Evolutionary conservation across 1,140 invertebrate genomes (phyloP), one percentile per base, ranked within the genome.

Genomic region (Halyomorpha halys): DNA sequence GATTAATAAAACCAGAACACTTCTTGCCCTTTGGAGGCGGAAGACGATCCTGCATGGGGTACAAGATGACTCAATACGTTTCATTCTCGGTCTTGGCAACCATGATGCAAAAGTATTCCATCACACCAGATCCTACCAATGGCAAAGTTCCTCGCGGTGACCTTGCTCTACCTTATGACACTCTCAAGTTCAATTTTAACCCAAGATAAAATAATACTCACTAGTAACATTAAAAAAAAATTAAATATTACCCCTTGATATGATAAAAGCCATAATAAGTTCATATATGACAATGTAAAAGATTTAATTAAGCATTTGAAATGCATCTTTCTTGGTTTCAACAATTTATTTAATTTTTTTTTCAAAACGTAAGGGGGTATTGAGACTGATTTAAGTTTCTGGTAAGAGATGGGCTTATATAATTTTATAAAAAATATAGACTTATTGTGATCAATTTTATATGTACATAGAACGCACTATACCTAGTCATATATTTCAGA

Each of bases 11-110:
- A 47, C 76, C 78, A 4, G 77, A 86, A 1, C 82, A 90, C 72
- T 94, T 92, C 70, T 76, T 94, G 19, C 91, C 91, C 0, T 94
- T 94, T 75, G 89, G 89, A 67, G 89, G 87, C 34, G 88, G 91
- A 0, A 85, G 89, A 67, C 78, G 92, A 14, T 89, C 89, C 0
- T 95, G 92, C 72, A 86, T 96, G 68, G 92, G 92, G 0, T 90
- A 92, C 74, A 87, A 86, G 62, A 76, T 96, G 51, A 86, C 91
- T 0, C 83, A 85, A 23, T 83, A 86, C 39, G 81, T 90, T 71
- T 82, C 82, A 62, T 89, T 91, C 73, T 76, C 87, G 0, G 80
- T 84, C 56, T 73, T 91, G 44, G 83, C 85, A 0, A 88, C 83
- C 34, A 75, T 94, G 13, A 70, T 92, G 3, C 68, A 72, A 51